These are phyloP conservation scores for Cydia splendana DNA, from an alignment of 1,140 invertebrate genomes.

Conservation along the genomic window DNA sequence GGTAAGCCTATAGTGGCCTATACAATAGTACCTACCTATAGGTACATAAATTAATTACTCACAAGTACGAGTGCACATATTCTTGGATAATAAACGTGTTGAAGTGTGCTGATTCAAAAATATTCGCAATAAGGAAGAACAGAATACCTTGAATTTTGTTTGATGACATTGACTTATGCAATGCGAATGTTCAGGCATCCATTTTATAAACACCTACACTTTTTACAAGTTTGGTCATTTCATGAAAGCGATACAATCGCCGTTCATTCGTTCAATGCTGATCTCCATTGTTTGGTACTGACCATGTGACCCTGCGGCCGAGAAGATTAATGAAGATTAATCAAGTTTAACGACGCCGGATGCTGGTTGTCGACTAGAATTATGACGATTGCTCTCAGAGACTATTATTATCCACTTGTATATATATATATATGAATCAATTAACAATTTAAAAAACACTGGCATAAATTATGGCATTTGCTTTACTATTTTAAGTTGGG, in stretches of 20 bases:
- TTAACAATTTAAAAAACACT: neutral
- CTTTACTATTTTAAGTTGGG: neutral
- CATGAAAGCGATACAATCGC: slow-evolving; percentile 10
- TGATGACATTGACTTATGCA: slow-evolving; percentile 29
- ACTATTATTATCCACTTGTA: neutral
- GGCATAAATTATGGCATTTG: neutral
- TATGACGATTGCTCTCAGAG: neutral
- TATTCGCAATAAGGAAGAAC: neutral
- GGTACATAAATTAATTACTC: no score
- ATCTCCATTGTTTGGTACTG: neutral
- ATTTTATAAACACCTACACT: slow-evolving; percentile 24
- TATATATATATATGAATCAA: neutral
- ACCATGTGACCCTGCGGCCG: neutral
- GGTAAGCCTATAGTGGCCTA: neutral
- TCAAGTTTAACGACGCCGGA: slow-evolving; percentile 18
- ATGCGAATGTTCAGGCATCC: slow-evolving; percentile 8
- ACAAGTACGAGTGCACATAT: no score
- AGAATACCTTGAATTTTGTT: slow-evolving; percentile 8
- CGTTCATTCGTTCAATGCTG: neutral
- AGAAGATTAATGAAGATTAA: slow-evolving; percentile 25
- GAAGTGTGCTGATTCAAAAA: no score
- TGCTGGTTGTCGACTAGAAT: neutral
- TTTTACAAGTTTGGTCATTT: slow-evolving; percentile 24
- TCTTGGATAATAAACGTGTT: no score
- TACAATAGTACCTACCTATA: no score